A percentile compares a stretch with the other conserved stretches of the same genome.
Evolutionary conservation across 2,797 vertebrate genomes (phyloP).

Genomic region (Thamnophis elegans): DNA sequence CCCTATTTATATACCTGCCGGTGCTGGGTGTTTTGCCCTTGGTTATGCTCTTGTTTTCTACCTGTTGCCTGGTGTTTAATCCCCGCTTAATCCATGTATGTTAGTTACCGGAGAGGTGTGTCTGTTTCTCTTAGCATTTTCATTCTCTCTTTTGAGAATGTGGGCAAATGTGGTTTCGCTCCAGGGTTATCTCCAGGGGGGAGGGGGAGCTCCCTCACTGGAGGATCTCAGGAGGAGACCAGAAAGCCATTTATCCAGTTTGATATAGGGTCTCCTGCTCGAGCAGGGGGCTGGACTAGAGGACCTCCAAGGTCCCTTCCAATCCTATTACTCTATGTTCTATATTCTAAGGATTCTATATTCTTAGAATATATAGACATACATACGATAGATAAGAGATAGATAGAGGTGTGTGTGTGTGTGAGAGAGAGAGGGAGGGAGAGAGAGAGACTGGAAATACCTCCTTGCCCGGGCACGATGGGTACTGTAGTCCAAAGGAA

Average conservation of each 20-base stretch:
- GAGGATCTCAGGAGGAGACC: not conserved
- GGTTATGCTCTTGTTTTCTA: not conserved
- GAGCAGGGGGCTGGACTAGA: not conserved
- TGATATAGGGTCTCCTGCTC: not conserved
- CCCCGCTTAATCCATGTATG: not conserved
- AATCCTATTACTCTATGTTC: not conserved
- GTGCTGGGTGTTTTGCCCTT: not conserved
- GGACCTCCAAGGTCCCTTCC: not conserved
- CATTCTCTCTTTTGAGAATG: not conserved
- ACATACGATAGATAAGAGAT: too few relatives aligned
- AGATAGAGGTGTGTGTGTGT: too few relatives aligned
- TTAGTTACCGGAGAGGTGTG: not conserved
- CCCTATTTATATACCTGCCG: not conserved
- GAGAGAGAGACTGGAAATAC: not conserved
- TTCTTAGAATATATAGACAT: too few relatives aligned
- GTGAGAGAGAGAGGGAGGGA: fast-evolving
- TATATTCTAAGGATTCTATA: not conserved
- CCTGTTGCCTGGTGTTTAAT: not conserved
- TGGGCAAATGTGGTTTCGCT: not conserved
- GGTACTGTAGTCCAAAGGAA: not conserved
- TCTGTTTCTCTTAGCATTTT: not conserved
- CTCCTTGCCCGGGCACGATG: not conserved
- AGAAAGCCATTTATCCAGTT: not conserved
- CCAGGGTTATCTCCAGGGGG: not conserved
- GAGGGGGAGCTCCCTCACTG: not conserved